A percentile compares a stretch with the other conserved stretches of the same genome.
Evolutionary conservation across 2,797 vertebrate genomes (phyloP).

Genomic region (Poeciliopsis infans): DNA sequence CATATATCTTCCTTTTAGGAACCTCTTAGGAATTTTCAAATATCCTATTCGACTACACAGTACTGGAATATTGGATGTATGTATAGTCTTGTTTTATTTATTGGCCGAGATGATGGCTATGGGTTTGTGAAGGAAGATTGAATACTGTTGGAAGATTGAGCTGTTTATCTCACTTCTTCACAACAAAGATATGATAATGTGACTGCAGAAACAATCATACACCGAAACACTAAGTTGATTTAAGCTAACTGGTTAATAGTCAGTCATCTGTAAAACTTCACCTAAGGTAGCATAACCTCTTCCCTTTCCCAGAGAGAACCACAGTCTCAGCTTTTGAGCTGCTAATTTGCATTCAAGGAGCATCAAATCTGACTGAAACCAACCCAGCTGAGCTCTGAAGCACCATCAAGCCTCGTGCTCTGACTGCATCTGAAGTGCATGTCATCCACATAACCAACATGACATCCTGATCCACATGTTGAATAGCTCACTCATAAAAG

Average conservation of each 20-base stretch:
- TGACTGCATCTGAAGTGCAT: not conserved
- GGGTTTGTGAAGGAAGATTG: not conserved
- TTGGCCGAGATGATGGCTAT: too few species aligned
- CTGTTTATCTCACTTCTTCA: not conserved
- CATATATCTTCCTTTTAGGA: not conserved
- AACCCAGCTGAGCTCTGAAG: not conserved
- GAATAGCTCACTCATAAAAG: not conserved
- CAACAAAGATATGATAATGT: not conserved
- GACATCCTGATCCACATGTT: not conserved
- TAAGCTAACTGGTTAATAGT: slow-evolving; percentile 2
- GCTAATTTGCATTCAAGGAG: slow-evolving; percentile 11
- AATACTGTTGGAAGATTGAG: not conserved
- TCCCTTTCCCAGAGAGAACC: slow-evolving; percentile 7
- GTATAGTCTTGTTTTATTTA: not conserved
- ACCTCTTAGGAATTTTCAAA: not conserved
- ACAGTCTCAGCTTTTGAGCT: not conserved
- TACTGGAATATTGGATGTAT: not conserved
- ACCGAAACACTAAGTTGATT: not conserved
- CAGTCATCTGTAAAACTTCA: not conserved
- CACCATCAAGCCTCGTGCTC: not conserved
- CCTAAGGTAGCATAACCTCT: not conserved
- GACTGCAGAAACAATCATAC: not conserved
- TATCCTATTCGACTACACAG: not conserved
- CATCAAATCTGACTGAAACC: slow-evolving; percentile 2
- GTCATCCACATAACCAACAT: not conserved